These are phyloP conservation scores for Drosophila aff. DNA, from an alignment of 1,140 invertebrate genomes.

Conservation along the genomic window DNA sequence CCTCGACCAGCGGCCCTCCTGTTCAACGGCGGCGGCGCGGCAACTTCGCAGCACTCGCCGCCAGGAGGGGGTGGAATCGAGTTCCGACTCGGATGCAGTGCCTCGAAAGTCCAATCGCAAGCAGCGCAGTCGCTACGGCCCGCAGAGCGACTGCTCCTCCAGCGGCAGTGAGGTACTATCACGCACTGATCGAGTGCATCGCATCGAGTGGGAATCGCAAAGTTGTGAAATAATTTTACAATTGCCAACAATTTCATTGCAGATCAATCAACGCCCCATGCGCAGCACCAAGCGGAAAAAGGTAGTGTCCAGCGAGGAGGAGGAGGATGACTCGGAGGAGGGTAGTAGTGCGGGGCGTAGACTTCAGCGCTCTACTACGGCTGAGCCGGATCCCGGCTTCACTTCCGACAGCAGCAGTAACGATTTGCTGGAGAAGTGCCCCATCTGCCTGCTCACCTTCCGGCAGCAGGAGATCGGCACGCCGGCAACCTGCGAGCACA, in stretches of 20 bases:
- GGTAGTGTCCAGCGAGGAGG: constrained; percentile 56
- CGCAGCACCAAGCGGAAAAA: constrained; percentile 39
- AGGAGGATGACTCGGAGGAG: constrained; percentile 14
- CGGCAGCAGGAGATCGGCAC: constrained; percentile 92
- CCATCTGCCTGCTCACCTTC: constrained; percentile 92
- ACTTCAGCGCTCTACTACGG: constrained; percentile 3
- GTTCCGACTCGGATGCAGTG: constrained; percentile 69
- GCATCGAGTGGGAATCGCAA: not conserved
- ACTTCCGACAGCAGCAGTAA: constrained; percentile 88
- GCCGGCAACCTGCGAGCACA: constrained; percentile 94
- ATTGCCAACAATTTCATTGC: constrained; percentile 6
- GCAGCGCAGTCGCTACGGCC: constrained; percentile 78
- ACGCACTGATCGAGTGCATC: not conserved
- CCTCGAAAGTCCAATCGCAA: constrained; percentile 40
- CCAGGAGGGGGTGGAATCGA: constrained; percentile 20
- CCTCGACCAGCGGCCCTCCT: constrained; percentile 44
- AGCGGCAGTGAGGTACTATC: constrained; percentile 84
- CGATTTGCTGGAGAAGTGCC: constrained; percentile 92
- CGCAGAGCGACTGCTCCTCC: constrained; percentile 48
- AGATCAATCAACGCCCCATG: constrained; percentile 36
- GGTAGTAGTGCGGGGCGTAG: not conserved
- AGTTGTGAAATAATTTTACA: not conserved
- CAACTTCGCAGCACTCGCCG: constrained; percentile 14
- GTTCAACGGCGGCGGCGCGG: constrained; percentile 34
- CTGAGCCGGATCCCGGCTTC: constrained; percentile 80